Conservation (phyloP, 2,113 vertebrate genomes). For the Nycticorax nycticorax region DNA sequence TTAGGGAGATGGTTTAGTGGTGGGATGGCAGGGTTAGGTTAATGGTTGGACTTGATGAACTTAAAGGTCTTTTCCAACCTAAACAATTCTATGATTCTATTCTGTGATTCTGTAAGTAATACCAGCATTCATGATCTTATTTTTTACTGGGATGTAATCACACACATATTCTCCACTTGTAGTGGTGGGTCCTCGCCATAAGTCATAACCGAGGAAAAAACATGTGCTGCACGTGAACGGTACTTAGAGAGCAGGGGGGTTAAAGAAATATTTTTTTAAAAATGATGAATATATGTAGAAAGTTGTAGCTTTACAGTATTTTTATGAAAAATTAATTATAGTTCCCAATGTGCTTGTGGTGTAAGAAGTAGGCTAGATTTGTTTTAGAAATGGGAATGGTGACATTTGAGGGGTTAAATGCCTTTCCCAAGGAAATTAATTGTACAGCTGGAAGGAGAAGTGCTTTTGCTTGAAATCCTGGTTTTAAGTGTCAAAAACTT, state of each 20-base stretch:
- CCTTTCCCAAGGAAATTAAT: background rate
- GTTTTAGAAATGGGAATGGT: background rate
- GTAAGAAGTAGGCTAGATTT: background rate
- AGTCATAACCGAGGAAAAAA: background rate
- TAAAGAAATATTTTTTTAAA: background rate
- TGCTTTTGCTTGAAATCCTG: background rate
- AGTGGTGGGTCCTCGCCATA: background rate
- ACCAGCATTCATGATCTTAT: background rate
- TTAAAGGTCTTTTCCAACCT: too few species aligned
- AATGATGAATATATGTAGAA: background rate
- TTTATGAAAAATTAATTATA: background rate
- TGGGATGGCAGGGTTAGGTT: too few species aligned
- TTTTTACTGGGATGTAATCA: background rate
- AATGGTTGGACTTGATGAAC: too few species aligned
- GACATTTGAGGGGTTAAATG: background rate
- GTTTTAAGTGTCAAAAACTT: background rate
- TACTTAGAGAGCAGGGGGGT: background rate
- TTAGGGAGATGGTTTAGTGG: too few species aligned
- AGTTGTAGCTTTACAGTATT: background rate
- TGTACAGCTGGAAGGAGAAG: background rate
- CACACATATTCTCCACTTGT: background rate
- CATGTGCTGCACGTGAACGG: background rate
- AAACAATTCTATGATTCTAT: too few species aligned
- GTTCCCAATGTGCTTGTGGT: background rate
- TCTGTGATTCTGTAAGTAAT: background rate